Evolutionary conservation across 1,140 invertebrate species (phyloP), one percentile per base, ranked within the genome.

Genomic region (Euwallacea fornicatus): DNA sequence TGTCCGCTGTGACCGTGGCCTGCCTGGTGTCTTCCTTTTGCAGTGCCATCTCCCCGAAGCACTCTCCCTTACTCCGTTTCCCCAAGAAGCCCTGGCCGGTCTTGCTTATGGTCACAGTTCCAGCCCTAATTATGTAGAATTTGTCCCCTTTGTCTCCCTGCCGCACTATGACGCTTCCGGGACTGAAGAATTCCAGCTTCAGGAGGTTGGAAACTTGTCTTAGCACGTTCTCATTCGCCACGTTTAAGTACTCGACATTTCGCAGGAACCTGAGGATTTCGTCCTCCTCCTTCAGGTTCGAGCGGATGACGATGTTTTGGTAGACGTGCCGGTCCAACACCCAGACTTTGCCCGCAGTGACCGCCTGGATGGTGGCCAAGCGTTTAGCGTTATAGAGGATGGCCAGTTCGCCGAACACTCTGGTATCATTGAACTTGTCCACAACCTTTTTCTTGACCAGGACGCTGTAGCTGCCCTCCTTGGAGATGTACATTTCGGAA

Each of bases 61-160:
- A 94, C 63, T 92, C 86, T 3, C 91, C 91, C 11, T 88, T 86
- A 8, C 85, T 83, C n/a, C 92, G 84, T 9, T 86, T 83, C 2
- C 86, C 84, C 3, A 93, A 85, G 86, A 58, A 85, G 4, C 15
- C 86, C 84, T 47, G 83, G 83, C 56, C 86, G 81, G 78, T 82
- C 77, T 92, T 91, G 0, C 88, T 91, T 63, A 93, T 88, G 63
- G 89, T 87, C 33, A 97, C 95, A 72, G 90, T 91, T 10, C 96
- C 97, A 15, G 92, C 92, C 68, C 93, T 91, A 70, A 98, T 97
- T 69, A 99, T 96, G 79, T 93, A 98, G 83, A 99, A 99, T 75
- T 96, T 96, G 80, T 98, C 95, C 4, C 97, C 73, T 68, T 88
- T 87, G 58, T 97, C 95, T 0, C 96, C 96, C 83, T 99, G 94